phyloP scores from a whole-genome alignment of 2,113 vertebrate species.

The Colistium nudipinnis region DNA sequence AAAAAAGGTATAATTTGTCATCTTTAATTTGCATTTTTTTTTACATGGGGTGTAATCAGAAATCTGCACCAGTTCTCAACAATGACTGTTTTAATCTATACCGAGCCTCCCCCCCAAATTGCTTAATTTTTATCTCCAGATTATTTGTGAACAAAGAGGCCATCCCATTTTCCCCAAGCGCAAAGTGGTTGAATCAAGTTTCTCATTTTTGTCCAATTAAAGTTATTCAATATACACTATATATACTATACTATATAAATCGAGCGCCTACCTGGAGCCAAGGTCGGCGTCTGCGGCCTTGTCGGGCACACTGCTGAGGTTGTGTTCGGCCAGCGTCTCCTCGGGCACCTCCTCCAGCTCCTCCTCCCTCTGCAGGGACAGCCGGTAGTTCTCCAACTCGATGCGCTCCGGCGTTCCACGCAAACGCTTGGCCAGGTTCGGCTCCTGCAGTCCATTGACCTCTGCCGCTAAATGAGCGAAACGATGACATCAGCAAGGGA shows the following conservation, averaged over 20 bases:
- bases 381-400: slow-evolving; percentile 96
- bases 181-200: too few species aligned
- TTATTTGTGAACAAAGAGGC: too few species aligned
- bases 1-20: too few species aligned
- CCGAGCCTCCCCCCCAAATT: slow-evolving; percentile 85
- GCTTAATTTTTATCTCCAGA: too few species aligned
- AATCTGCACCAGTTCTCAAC: neutral
- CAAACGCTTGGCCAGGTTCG: slow-evolving; percentile 89
- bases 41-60: neutral
- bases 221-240: too few species aligned
- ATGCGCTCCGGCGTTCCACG: slow-evolving; percentile 94
- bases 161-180: too few species aligned
- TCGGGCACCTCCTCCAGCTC: slow-evolving; percentile 96
- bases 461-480: slow-evolving; percentile 75
- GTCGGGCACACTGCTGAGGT: slow-evolving; percentile 94
- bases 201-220: too few species aligned
- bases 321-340: slow-evolving; percentile 95
- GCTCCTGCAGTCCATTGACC: slow-evolving; percentile 91
- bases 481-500: neutral
- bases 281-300: slow-evolving; percentile 85
- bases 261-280: slow-evolving; percentile 90
- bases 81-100: neutral
- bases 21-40: neutral
- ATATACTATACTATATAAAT: too few species aligned
- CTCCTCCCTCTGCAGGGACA: slow-evolving; percentile 89